These are phyloP conservation scores for Agapornis roseicollis DNA, from an alignment of 2,113 vertebrate genomes.

Conservation along the genomic window DNA sequence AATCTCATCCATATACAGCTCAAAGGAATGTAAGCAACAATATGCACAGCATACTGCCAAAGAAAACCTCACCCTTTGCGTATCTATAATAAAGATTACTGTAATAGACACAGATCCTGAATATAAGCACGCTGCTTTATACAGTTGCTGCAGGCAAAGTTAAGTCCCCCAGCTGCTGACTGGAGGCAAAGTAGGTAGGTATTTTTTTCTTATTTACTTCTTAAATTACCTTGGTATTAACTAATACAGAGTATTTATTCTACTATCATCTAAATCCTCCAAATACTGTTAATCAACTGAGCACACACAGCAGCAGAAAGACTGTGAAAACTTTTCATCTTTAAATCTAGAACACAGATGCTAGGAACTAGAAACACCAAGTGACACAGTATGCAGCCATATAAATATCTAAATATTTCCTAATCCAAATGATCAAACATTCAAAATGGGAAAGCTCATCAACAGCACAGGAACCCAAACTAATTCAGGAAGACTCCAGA, in stretches of 20 bases:
- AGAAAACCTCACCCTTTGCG: neutral
- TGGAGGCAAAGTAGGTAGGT: neutral
- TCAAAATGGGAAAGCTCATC: neutral
- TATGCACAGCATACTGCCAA: neutral
- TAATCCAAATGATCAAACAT: neutral
- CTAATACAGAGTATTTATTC: neutral
- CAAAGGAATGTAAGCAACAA: neutral
- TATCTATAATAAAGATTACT: neutral
- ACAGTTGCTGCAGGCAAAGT: neutral
- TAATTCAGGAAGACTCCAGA: neutral
- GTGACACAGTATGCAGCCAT: neutral
- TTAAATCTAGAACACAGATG: neutral
- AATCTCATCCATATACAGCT: neutral
- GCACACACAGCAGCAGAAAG: neutral
- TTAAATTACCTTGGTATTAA: neutral
- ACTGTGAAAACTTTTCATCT: neutral
- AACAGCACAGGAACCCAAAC: neutral
- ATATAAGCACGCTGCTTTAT: rapidly evolving
- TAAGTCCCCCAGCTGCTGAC: neutral
- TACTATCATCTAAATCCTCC: neutral
- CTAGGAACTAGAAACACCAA: neutral
- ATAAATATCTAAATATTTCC: neutral
- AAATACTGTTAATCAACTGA: neutral
- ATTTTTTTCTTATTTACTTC: neutral
- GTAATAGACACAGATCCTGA: neutral